Percentiles rank a stretch among this genome's conserved stretches.
Evolutionary conservation across 2,888 invertebrate species (phyloP).

Genomic region (Eugnorisma glareosa): DNA sequence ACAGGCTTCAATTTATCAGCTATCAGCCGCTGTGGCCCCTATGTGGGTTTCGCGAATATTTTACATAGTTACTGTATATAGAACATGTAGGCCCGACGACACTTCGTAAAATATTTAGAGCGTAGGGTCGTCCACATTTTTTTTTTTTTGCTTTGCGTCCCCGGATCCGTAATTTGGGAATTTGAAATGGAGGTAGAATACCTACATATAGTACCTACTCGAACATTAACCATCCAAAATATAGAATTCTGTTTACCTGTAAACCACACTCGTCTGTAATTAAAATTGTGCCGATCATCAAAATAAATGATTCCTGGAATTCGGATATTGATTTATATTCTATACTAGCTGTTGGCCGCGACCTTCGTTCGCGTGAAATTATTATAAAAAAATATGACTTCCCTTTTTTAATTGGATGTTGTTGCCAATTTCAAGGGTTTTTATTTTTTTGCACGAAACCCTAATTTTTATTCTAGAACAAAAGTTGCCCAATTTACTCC

Average conservation of each 20-base stretch:
- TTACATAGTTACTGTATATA: slow-evolving; percentile 49
- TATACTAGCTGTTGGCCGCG: no score
- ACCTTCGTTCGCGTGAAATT: no score
- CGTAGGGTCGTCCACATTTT: slow-evolving; percentile 2
- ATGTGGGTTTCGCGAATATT: slow-evolving; percentile 58
- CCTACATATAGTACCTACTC: neutral
- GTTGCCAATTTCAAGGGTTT: no score
- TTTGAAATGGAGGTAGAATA: neutral
- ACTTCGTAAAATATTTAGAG: slow-evolving; percentile 52
- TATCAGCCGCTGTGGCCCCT: slow-evolving; percentile 60
- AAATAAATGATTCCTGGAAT: slow-evolving; percentile 9
- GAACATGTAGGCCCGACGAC: slow-evolving; percentile 26
- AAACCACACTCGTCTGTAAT: neutral
- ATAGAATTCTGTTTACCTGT: neutral
- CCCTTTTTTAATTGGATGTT: no score
- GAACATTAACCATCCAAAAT: neutral
- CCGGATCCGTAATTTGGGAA: neutral
- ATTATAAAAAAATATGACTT: no score
- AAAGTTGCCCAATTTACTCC: no score
- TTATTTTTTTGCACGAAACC: no score
- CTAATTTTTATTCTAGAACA: no score
- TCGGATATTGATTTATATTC: neutral
- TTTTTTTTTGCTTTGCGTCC: slow-evolving; percentile 14
- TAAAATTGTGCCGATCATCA: neutral
- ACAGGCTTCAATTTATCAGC: slow-evolving; percentile 70